A percentile compares a stretch with the other conserved stretches of the same genome.
Evolutionary conservation across 2,797 vertebrate genomes (phyloP).

Genomic region (Scleropages formosus): DNA sequence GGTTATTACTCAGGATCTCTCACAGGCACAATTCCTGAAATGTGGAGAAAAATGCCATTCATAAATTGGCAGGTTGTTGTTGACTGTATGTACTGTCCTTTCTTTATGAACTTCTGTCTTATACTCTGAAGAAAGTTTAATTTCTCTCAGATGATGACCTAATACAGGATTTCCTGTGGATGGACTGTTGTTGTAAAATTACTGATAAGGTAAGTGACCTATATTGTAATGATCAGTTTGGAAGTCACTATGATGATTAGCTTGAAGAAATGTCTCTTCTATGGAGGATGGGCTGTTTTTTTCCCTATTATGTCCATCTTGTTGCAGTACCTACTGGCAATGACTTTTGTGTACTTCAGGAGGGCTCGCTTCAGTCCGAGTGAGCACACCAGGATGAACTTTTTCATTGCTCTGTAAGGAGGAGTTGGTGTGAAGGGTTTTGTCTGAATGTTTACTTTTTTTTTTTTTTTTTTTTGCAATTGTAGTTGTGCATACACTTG

Average conservation of each 20-base stretch:
- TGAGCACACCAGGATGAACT: slow-evolving; percentile 88
- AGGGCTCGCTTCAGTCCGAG: slow-evolving; percentile 79
- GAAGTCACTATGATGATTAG: neutral
- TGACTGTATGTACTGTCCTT: too few relatives aligned
- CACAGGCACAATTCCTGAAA: too few relatives aligned
- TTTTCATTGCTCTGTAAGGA: slow-evolving; percentile 95
- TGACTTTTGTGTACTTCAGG: slow-evolving; percentile 98
- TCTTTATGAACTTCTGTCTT: too few relatives aligned
- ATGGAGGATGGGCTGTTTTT: neutral
- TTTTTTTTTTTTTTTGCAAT: too few relatives aligned
- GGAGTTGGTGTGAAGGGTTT: too few relatives aligned
- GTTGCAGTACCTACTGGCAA: slow-evolving; percentile 92
- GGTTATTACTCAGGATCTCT: too few relatives aligned
- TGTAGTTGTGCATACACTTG: too few relatives aligned
- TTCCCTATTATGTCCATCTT: neutral
- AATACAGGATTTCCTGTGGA: slow-evolving; percentile 90
- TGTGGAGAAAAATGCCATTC: too few relatives aligned
- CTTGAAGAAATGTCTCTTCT: neutral
- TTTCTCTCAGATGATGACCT: slow-evolving; percentile 82
- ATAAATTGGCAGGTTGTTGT: too few relatives aligned
- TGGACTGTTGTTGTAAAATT: slow-evolving; percentile 92
- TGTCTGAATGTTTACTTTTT: too few relatives aligned
- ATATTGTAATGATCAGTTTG: neutral
- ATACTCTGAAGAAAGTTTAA: neutral
- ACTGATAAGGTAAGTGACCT: slow-evolving; percentile 71